Percentiles rank a stretch among this genome's conserved stretches.
Conservation (phyloP, 2,888 invertebrate genomes). For the Noctua janthe region DNA sequence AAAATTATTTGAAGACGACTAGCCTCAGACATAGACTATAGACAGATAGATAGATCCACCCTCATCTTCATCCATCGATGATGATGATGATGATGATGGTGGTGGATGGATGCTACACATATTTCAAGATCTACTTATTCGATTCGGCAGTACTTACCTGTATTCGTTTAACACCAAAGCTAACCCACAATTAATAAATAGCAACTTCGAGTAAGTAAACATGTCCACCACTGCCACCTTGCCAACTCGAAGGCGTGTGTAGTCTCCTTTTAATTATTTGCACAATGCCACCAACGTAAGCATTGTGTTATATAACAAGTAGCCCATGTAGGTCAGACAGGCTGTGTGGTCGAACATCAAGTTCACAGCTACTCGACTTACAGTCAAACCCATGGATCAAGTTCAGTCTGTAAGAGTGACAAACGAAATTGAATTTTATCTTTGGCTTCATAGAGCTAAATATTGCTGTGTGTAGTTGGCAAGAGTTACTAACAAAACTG, state of each 20-base stretch:
- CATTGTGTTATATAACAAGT: constrained; percentile 6
- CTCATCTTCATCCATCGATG: background rate
- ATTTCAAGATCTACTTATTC: too few relatives aligned
- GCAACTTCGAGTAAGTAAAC: too few relatives aligned
- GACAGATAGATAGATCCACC: too few relatives aligned
- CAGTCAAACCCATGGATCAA: constrained; percentile 36
- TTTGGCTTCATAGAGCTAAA: background rate
- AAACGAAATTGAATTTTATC: constrained; percentile 18
- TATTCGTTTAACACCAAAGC: too few relatives aligned
- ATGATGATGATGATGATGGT: background rate
- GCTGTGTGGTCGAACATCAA: constrained; percentile 25
- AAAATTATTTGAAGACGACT: background rate
- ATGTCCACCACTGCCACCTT: background rate
- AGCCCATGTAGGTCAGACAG: constrained; percentile 23
- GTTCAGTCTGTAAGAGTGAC: background rate
- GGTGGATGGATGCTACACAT: too few relatives aligned
- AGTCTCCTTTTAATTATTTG: background rate
- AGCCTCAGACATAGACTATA: too few relatives aligned
- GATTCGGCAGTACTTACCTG: too few relatives aligned
- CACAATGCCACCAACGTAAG: background rate
- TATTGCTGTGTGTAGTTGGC: background rate
- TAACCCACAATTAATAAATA: too few relatives aligned
- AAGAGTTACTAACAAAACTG: background rate
- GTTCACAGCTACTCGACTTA: constrained; percentile 40
- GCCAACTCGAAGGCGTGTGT: background rate